Evolutionary conservation across 2,113 vertebrate genomes (phyloP).

Genomic region (Cyanoramphus novaezelandiae): DNA sequence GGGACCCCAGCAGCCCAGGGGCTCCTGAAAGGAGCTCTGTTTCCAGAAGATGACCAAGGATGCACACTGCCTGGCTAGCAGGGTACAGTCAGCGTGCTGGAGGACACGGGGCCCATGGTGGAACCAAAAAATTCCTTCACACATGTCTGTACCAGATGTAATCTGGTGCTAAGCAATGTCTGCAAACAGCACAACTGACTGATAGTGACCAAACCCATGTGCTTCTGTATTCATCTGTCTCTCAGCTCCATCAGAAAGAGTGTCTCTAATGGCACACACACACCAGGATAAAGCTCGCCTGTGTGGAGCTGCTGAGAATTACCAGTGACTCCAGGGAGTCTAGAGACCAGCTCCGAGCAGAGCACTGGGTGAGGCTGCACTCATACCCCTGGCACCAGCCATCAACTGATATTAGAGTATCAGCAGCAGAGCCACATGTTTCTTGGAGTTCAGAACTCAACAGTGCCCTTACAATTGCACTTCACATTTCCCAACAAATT

Average conservation of each 20-base stretch:
- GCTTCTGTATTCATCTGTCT: background rate
- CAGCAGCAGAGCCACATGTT: background rate
- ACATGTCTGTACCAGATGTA: background rate
- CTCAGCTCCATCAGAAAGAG: background rate
- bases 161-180: background rate
- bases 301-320: conserved; percentile 76
- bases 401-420: background rate
- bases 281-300: conserved; percentile 63
- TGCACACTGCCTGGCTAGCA: background rate
- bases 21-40: background rate
- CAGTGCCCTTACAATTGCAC: background rate
- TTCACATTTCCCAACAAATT: background rate
- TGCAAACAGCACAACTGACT: background rate
- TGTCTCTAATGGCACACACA: background rate
- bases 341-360: conserved; percentile 59
- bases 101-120: rapidly evolving
- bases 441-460: background rate
- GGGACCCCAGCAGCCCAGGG: background rate
- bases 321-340: conserved; percentile 78
- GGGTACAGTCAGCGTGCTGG: background rate
- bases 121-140: background rate
- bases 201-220: background rate
- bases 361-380: conserved; percentile 70
- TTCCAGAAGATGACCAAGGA: background rate
- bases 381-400: conserved; percentile 27